Evolutionary conservation across 2,888 invertebrate genomes (phyloP).

Genomic region (Laothoe populi): DNA sequence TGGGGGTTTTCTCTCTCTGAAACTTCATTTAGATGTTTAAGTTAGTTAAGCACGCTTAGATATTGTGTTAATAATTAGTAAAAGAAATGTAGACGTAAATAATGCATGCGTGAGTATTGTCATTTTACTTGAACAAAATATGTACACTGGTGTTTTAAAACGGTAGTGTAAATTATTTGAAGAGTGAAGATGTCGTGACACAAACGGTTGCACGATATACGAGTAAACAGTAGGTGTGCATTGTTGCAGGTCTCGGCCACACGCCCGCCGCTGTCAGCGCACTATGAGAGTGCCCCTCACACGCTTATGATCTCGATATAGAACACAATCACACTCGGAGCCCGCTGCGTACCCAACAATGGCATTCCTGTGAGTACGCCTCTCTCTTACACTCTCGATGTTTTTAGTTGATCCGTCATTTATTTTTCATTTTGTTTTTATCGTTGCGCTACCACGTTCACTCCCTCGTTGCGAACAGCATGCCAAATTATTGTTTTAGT

Average conservation of each 20-base stretch:
- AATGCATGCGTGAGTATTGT: no score
- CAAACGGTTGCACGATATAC: neutral
- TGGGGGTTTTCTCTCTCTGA: no score
- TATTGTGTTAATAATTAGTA: no score
- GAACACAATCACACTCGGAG: conserved; percentile 60
- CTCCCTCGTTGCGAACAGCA: conserved; percentile 84
- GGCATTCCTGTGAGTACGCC: conserved; percentile 77
- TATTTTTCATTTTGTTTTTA: conserved; percentile 69
- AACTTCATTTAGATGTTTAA: neutral
- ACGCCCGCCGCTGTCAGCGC: conserved; percentile 62
- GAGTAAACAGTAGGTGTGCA: conserved; percentile 32
- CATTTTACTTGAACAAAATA: neutral
- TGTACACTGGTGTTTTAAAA: neutral
- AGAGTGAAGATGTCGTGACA: neutral
- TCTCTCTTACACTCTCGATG: conserved; percentile 71
- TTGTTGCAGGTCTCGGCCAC: conserved; percentile 76
- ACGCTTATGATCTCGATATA: conserved; percentile 73
- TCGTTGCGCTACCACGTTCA: conserved; percentile 83
- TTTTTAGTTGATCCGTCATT: conserved; percentile 70
- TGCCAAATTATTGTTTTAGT: conserved; percentile 82
- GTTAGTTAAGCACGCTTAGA: no score
- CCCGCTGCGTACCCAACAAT: conserved; percentile 64
- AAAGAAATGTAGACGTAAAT: neutral
- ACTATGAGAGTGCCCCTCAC: conserved; percentile 78
- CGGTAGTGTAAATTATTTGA: neutral